phyloP scores from a whole-genome alignment of 2,113 vertebrate species.

The Pollachius pollachius region DNA sequence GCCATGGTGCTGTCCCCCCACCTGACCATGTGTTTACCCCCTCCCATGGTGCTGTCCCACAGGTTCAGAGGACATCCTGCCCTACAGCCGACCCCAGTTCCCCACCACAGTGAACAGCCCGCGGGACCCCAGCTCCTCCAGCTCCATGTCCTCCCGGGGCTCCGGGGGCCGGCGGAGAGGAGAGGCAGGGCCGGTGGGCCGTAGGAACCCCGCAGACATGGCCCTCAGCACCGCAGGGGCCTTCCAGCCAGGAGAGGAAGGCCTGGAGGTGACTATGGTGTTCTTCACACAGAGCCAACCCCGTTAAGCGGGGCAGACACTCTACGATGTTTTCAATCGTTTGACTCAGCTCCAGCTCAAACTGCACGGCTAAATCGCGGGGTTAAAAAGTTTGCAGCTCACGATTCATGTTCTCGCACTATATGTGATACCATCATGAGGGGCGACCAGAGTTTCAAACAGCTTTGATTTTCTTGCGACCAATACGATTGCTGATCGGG shows the following conservation, averaged over 20 bases:
- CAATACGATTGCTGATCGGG: too few relatives aligned
- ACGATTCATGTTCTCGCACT: too few relatives aligned
- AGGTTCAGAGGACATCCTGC: constrained; percentile 90
- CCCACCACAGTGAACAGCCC: constrained; percentile 91
- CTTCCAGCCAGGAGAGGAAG: constrained; percentile 89
- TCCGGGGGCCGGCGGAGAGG: constrained; percentile 90
- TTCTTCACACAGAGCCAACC: not conserved
- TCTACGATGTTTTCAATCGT: not conserved
- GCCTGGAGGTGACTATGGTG: constrained; percentile 80
- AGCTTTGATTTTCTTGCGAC: too few relatives aligned
- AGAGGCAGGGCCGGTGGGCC: constrained; percentile 76
- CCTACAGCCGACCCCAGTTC: constrained; percentile 95
- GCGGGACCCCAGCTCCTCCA: constrained; percentile 95
- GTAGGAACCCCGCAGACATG: constrained; percentile 84
- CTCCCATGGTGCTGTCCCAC: not conserved
- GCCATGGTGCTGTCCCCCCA: too few relatives aligned
- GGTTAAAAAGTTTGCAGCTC: too few relatives aligned
- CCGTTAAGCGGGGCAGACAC: too few relatives aligned
- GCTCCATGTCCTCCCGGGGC: constrained; percentile 96
- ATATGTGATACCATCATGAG: too few relatives aligned
- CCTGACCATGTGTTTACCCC: too few relatives aligned
- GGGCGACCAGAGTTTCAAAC: too few relatives aligned
- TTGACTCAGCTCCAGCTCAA: not conserved
- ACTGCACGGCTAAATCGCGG: too few relatives aligned
- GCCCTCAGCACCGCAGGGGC: constrained; percentile 87